Evolutionary conservation across 2,113 vertebrate species (phyloP).

Genomic region (Phoenicopterus ruber): DNA sequence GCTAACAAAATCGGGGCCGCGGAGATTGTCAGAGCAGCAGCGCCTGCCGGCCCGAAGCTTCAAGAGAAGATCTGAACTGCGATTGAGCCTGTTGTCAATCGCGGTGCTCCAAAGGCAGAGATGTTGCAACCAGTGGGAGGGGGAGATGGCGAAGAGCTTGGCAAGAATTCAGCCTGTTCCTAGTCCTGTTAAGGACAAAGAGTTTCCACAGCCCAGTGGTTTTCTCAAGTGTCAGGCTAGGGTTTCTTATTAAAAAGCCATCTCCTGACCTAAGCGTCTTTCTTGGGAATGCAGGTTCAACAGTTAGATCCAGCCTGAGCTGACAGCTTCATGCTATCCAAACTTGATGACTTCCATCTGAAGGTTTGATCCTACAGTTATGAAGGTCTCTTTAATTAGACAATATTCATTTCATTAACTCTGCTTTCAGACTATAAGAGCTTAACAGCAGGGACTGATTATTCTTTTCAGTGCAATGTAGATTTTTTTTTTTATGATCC

Average conservation of each 20-base stretch:
- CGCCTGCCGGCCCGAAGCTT: rapidly evolving
- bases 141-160: neutral
- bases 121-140: neutral
- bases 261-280: neutral
- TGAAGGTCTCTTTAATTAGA: constrained; percentile 44
- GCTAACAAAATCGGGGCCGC: neutral
- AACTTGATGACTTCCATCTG: constrained; percentile 29
- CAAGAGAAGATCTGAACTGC: neutral
- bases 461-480: constrained; percentile 36
- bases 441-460: constrained; percentile 32
- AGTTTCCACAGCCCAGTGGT: neutral
- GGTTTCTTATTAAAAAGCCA: neutral
- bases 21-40: neutral
- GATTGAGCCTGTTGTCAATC: neutral
- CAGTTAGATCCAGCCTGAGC: neutral
- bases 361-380: neutral
- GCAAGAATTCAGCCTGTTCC: neutral
- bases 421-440: constrained; percentile 33
- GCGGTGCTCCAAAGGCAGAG: neutral
- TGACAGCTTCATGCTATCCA: neutral
- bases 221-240: neutral
- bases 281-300: constrained; percentile 19
- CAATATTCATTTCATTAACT: constrained; percentile 40
- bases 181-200: neutral
- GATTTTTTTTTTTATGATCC: neutral